These are phyloP conservation scores for Lepidothrix coronata DNA, from an alignment of 2,113 vertebrate species.

Conservation along the genomic window DNA sequence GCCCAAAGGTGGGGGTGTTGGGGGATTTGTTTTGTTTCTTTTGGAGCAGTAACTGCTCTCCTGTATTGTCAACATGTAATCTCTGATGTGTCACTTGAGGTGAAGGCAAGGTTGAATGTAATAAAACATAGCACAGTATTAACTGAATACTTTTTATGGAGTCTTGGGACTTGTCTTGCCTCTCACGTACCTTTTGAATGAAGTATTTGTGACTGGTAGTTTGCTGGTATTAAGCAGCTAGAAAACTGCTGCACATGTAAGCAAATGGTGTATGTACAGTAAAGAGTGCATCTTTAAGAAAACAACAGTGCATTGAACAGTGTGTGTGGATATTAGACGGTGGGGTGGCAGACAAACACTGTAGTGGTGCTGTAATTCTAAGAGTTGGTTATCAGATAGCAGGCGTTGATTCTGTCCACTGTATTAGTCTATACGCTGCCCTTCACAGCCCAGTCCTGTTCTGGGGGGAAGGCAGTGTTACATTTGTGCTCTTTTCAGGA, in stretches of 20 bases:
- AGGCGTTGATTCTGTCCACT: not conserved
- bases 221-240: not conserved
- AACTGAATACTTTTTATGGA: not conserved
- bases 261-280: not conserved
- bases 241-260: not conserved
- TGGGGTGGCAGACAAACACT: not conserved
- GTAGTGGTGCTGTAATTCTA: not conserved
- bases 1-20: not conserved
- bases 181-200: not conserved
- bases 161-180: not conserved
- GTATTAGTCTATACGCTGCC: not conserved
- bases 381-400: not conserved
- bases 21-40: not conserved
- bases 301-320: not conserved
- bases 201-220: not conserved
- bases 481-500: not conserved
- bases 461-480: not conserved
- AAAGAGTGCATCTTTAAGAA: not conserved
- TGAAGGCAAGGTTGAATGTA: not conserved
- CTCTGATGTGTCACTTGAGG: not conserved
- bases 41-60: not conserved
- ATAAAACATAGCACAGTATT: not conserved
- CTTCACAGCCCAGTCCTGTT: accelerated
- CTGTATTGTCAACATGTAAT: not conserved
- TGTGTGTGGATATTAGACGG: not conserved